A percentile compares a stretch with the other conserved stretches of the same genome.
Conservation (phyloP, 1,140 invertebrate genomes). For the Cylas formicarius region DNA sequence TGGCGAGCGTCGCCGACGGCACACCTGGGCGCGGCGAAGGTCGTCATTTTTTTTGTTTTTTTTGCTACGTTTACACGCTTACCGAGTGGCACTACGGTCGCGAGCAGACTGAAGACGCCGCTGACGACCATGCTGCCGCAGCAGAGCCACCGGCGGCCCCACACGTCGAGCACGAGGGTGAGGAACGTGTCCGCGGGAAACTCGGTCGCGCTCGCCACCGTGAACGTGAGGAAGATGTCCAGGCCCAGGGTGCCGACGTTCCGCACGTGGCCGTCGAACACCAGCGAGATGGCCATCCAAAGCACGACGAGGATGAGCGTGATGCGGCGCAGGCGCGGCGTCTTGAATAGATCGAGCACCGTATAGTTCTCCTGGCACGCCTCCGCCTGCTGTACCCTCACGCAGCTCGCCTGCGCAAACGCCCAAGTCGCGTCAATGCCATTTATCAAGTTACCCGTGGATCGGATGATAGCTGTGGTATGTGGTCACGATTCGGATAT, state of each 20-base stretch:
- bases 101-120: slow-evolving; percentile 71
- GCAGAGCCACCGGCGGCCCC: slow-evolving; percentile 77
- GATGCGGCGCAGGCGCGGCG: slow-evolving; percentile 60
- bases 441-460: neutral
- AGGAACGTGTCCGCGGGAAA: slow-evolving; percentile 76
- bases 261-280: slow-evolving; percentile 80
- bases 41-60: neutral
- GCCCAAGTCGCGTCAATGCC: slow-evolving; percentile 23
- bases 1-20: slow-evolving; percentile 61
- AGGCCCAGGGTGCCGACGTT: slow-evolving; percentile 72
- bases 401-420: slow-evolving; percentile 58
- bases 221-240: slow-evolving; percentile 77
- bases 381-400: slow-evolving; percentile 58
- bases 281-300: slow-evolving; percentile 80
- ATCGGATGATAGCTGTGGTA: neutral
- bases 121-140: slow-evolving; percentile 71
- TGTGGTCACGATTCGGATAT: neutral
- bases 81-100: slow-evolving; percentile 62
- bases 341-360: slow-evolving; percentile 69
- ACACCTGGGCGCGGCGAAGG: slow-evolving; percentile 49
- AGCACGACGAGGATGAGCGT: slow-evolving; percentile 69
- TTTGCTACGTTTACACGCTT: slow-evolving; percentile 24
- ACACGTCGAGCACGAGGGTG: slow-evolving; percentile 68
- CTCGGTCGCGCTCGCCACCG: slow-evolving; percentile 72
- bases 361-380: slow-evolving; percentile 61